Evolutionary conservation across 2,797 vertebrate species (phyloP).

Genomic region (Neosalanx taihuensis): DNA sequence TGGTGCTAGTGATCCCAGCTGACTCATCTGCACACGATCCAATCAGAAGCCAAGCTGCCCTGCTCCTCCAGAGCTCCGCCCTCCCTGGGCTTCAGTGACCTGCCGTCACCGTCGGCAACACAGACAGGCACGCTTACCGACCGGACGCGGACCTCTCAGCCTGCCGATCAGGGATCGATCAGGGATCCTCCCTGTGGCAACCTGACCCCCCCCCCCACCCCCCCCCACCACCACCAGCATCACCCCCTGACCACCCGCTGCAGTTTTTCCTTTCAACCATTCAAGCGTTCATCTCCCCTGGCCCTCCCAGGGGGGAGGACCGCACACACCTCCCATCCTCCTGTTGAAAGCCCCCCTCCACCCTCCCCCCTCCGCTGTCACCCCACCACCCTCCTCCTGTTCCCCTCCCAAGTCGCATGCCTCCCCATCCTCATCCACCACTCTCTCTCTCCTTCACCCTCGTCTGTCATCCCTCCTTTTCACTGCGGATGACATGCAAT

Average conservation of each 20-base stretch:
- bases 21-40: conserved; percentile 55
- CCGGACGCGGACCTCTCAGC: conserved; percentile 25
- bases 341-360: conserved; percentile 27
- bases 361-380: background rate
- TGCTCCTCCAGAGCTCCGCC: conserved; percentile 35
- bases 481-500: conserved; percentile 48
- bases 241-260: too few relatives aligned
- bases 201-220: background rate
- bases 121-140: conserved; percentile 39
- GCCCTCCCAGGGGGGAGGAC: conserved; percentile 1
- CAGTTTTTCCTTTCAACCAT: too few relatives aligned
- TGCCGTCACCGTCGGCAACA: conserved; percentile 41
- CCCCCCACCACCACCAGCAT: too few relatives aligned
- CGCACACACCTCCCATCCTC: conserved; percentile 34
- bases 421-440: background rate
- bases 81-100: conserved; percentile 44
- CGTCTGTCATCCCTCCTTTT: conserved; percentile 41
- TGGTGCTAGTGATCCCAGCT: conserved; percentile 46
- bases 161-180: conserved; percentile 18
- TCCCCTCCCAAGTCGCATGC: conserved; percentile 38
- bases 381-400: too few relatives aligned
- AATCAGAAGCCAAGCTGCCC: conserved; percentile 55
- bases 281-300: too few relatives aligned
- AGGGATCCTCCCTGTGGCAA: conserved; percentile 21
- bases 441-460: conserved; percentile 24